Percentiles rank a stretch among this genome's conserved stretches.
Evolutionary conservation across 2,797 vertebrate genomes (phyloP).

Genomic region (Pangasius macronema): DNA sequence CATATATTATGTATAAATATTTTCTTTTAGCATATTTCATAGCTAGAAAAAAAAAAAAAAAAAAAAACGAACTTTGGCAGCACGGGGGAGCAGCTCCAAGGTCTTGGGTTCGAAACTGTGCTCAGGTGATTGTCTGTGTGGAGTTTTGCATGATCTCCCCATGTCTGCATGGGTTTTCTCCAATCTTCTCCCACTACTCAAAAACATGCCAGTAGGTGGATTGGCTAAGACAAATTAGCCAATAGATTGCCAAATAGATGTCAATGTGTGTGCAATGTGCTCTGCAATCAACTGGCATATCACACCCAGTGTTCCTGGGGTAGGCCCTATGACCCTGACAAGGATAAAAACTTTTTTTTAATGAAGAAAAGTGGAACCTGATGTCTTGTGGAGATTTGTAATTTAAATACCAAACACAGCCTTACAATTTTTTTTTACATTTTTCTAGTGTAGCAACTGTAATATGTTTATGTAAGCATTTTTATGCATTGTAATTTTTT

Average conservation of each 20-base stretch:
- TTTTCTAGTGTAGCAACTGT: neutral
- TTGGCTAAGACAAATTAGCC: neutral
- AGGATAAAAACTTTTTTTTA: neutral
- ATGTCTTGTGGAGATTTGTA: neutral
- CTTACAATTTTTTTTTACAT: neutral
- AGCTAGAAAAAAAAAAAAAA: neutral
- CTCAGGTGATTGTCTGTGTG: neutral
- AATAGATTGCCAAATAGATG: no score
- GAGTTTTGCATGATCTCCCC: neutral
- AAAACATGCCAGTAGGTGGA: neutral
- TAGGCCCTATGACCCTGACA: neutral
- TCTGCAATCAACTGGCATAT: neutral
- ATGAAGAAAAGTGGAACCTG: neutral
- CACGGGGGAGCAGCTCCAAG: neutral
- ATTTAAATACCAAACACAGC: neutral
- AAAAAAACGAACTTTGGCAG: neutral
- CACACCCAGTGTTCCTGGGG: neutral
- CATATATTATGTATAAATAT: neutral
- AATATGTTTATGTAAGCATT: neutral
- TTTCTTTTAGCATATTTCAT: neutral
- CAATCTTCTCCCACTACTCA: neutral
- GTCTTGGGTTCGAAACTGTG: neutral
- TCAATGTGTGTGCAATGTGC: neutral
- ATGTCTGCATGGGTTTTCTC: neutral
- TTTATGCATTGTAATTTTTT: neutral